Evolutionary conservation across 2,888 invertebrate species (phyloP).

Genomic region (Chloroclysta siterata): DNA sequence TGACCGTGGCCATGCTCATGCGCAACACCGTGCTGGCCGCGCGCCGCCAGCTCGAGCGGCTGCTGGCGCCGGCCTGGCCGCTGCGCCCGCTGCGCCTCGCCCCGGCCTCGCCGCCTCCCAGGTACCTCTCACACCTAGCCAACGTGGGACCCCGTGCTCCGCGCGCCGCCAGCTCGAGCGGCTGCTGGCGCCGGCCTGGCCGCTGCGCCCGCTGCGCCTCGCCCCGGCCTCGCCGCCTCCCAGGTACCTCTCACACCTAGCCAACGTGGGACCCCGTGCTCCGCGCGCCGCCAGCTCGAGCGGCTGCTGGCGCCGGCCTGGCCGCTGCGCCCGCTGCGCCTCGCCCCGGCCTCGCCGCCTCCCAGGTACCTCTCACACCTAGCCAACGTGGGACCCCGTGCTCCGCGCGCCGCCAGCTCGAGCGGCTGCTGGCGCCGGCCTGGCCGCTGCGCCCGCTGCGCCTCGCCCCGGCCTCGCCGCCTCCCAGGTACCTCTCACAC

Average conservation of each 20-base stretch:
- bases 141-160: constrained; percentile 95
- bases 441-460: constrained; percentile 91
- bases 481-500: constrained; percentile 94
- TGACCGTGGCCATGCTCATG: constrained; percentile 99
- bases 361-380: constrained; percentile 92
- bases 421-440: constrained; percentile 80
- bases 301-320: constrained; percentile 86
- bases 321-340: constrained; percentile 88
- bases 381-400: constrained; percentile 92
- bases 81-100: constrained; percentile 88
- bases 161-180: constrained; percentile 87
- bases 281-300: constrained; percentile 88
- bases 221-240: constrained; percentile 90
- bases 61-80: constrained; percentile 88
- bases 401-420: constrained; percentile 89
- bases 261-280: constrained; percentile 93
- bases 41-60: constrained; percentile 83
- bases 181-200: constrained; percentile 88
- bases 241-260: constrained; percentile 86
- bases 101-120: constrained; percentile 91
- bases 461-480: constrained; percentile 87
- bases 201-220: constrained; percentile 87
- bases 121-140: constrained; percentile 83
- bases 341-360: constrained; percentile 89
- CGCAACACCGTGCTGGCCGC: constrained; percentile 96